Evolutionary conservation across 2,113 vertebrate genomes (phyloP), one percentile per base, ranked within the genome.

Genomic region (Nerophis ophidion): DNA sequence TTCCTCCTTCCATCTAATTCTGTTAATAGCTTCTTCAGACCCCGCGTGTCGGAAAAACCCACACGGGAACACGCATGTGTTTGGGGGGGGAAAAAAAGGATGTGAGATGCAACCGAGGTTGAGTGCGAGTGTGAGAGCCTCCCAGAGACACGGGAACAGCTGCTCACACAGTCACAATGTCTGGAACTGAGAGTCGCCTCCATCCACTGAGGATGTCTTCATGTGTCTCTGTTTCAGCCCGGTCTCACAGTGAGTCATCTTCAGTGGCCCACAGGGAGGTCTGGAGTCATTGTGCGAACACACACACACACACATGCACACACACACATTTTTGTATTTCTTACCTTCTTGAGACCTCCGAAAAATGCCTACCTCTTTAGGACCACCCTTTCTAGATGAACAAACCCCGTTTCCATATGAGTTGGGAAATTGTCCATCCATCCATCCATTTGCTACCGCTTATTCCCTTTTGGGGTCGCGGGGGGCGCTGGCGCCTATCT

Each of bases 181-280:
- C 74, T 80, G 74, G 74, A 81, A 76, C 72, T 47, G 66, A 79
- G 70, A 75, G 72, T n/a, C 26, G 58, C 65, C 68, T 72, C 48
- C 67, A 49, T 73, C 76, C 72, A 75, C 70, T 60, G 15, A 72
- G 75, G 57, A 69, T 71, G 73, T 74, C 81, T 74, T 48, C 73
- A 71, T 79, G 80, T 73, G 72, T 80, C 56, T 81, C 73, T 59
- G 79, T 82, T 81, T 77, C 72, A 82, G 68, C 68, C 67, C 60
- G 70, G 66, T 79, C 79, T 76, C 80, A 7, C 66, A 48, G 66
- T 86, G 84, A 84, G 62, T 88, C 84, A 87, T 68, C 63, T 40
- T 54, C 60, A 34, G 10, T 54, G 71, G 64, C 74, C 74, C 52
- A 44, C 60, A 77, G 81, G 63, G 48, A 70, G 72, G 48, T 53